Percentiles rank a stretch among this genome's conserved stretches.
phyloP scores from a whole-genome alignment of 2,797 vertebrate genomes.

The Simalia tracyae region DNA sequence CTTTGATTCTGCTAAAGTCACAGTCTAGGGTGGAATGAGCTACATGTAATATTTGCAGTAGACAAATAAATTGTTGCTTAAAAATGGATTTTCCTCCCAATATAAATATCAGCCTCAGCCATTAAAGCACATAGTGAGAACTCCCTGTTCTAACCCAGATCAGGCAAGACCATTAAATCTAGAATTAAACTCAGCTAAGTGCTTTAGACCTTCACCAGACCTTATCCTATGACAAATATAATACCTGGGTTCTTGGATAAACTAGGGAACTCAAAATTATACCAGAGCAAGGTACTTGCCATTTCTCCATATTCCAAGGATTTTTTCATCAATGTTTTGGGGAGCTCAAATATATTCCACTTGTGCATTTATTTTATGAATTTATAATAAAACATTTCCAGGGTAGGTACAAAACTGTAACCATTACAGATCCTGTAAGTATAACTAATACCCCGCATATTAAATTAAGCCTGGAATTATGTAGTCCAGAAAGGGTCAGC shows the following conservation, averaged over 20 bases:
- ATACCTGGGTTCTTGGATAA: not conserved
- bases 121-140: no score
- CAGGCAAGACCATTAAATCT: not conserved
- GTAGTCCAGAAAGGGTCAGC: not conserved
- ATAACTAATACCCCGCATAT: not conserved
- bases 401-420: not conserved
- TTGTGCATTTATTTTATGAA: not conserved
- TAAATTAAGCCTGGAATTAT: not conserved
- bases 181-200: not conserved
- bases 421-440: not conserved
- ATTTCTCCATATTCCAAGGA: not conserved
- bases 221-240: not conserved
- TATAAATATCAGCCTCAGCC: no score
- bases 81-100: no score
- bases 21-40: no score
- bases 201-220: not conserved
- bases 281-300: not conserved
- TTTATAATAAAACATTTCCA: not conserved
- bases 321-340: not conserved
- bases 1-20: no score
- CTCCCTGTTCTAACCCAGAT: no score
- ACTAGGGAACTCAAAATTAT: not conserved
- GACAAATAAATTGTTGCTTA: no score
- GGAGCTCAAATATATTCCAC: not conserved
- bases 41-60: no score